Base-by-base conservation (phyloP, 1,140 invertebrate species). In the Lasioglossum baleicum region DNA sequence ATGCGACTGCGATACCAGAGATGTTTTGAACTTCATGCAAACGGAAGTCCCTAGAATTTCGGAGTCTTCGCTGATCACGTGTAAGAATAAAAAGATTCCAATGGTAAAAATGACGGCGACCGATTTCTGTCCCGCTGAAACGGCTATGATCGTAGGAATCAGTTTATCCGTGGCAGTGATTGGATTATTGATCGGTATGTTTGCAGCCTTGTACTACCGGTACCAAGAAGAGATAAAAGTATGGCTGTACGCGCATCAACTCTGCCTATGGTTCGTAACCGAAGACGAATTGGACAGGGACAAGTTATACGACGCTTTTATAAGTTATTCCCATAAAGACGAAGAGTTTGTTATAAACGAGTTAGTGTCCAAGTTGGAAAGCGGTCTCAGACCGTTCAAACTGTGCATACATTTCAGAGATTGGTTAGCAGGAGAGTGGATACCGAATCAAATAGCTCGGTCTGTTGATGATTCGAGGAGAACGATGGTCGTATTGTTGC, bases 321-420 rank as follows among this genome's bases (percentile, higher is more conserved):
- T 98, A 56, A 97, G 97, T 79, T 98, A 96, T 88, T 97, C 97
- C 1, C 95, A 97, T 85, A 94, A 95, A 87, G 98, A 99, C 89
- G 95, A 96, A 74, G 94, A 95, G 6, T 97, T 96, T 89, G 95
- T 98, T 1, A 90, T 95, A 0, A 93, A 95, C 7, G 93, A 95
- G 66, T 88, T 98, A 31, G 94, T 97, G 56, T 92, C 95, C 1
- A 93, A 94, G 63, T 90, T 98, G n/a, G 96, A 96, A 90, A 90
- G 89, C 11, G 95, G 94, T 1, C 89, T 93, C 0, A 92, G 90
- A 11, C 93, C 94, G 10, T 95, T 95, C 86, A 95, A 95, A 86
- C 86, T 96, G 0, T 98, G 97, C 88, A 87, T 98, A 7, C 97
- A 98, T 89, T 95, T 95, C 78, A 93, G 98, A 20, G 96, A 99